Base-by-base conservation (phyloP, 2,888 invertebrate species). In the Kuschelorhynchus macadamiae region DNA sequence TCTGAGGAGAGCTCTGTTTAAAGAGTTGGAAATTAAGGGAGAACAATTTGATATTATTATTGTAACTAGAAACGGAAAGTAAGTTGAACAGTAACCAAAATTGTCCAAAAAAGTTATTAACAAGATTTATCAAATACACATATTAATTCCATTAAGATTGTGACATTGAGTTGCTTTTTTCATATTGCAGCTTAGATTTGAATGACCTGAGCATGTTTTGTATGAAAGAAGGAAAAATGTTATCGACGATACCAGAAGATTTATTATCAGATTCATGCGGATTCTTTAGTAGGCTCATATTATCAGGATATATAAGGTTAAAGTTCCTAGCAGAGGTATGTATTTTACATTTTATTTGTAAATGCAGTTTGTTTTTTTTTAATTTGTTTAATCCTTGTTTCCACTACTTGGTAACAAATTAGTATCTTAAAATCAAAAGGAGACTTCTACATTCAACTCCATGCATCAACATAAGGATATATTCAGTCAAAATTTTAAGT, bases 201-300 rank as follows among this genome's bases (percentile, higher is more conserved):
- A 60, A 72, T 20, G 73, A 79, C 41, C 73, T 83, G 21, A 62
- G 69, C 21, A 67, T 72, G 46, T 82, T 76, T 72, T 77, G 79
- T 56, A 72, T 64, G 30, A 71, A 75, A 33, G 62, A 74, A 49
- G 81, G 81, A 14, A 68, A 60, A 30, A 61, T 83, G 21, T 81
- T 88, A 39, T 85, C 87, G 25, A 86, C 88, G 1, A 75, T 85
- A 60, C 85, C 87, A 36, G 81, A 85, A 69, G 73, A 80, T 56
- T 78, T 87, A 55, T 78, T 81, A 2, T 87, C 87, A 0, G 89
- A 89, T 79, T 79, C 83, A 1, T 85, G 84, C 75, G 87, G 87
- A 33, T 70, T 65, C 18, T 47, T 68, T 36, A 47, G 83, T 50
- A 83, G 85, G 59, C 81, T 81, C 21, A 70, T 88, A 60, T 86